Evolutionary conservation across 2,888 invertebrate species (phyloP).

Genomic region (Dicyrtoma fusca): DNA sequence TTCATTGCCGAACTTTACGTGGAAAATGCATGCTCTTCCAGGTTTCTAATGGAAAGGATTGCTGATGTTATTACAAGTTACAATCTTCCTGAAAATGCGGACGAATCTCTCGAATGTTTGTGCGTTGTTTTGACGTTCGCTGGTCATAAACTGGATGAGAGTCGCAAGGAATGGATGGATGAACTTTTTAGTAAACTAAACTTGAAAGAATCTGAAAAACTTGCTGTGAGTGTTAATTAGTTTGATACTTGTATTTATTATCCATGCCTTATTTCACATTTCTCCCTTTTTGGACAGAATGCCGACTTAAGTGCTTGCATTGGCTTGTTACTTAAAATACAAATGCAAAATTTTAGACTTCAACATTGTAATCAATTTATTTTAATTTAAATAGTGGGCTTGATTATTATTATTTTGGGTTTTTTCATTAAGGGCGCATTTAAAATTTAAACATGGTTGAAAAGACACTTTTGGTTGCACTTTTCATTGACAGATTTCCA

Average conservation of each 20-base stretch:
- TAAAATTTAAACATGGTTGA: too few relatives aligned
- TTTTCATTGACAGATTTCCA: constrained; percentile 46
- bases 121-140: constrained; percentile 54
- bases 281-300: too few relatives aligned
- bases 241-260: too few relatives aligned
- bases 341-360: too few relatives aligned
- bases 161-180: constrained; percentile 46
- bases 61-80: constrained; percentile 48
- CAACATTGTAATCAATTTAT: too few relatives aligned
- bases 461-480: too few relatives aligned
- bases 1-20: constrained; percentile 54
- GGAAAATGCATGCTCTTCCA: constrained; percentile 53
- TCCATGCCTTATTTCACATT: too few relatives aligned
- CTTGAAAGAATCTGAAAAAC: constrained; percentile 33
- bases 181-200: constrained; percentile 37
- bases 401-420: too few relatives aligned
- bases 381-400: too few relatives aligned
- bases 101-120: constrained; percentile 54
- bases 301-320: too few relatives aligned
- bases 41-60: constrained; percentile 48
- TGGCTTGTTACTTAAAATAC: too few relatives aligned
- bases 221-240: constrained; percentile 18
- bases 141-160: constrained; percentile 49
- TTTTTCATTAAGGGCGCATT: too few relatives aligned
- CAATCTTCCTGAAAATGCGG: constrained; percentile 44